phyloP scores from a whole-genome alignment of 2,888 invertebrate species.

The Polyommatus icarus region DNA sequence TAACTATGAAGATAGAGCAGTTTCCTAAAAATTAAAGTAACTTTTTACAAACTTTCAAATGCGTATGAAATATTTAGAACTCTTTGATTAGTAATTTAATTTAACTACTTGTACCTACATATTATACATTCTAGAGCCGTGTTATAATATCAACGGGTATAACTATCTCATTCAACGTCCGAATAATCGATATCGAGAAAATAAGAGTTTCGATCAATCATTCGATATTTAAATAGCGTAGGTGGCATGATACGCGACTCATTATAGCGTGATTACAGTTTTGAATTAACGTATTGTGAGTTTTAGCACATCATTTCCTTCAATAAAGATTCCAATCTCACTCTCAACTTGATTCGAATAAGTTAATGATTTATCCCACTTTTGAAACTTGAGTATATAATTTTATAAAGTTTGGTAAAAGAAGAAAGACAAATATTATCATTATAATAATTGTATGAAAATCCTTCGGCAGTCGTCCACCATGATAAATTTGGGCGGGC shows the following conservation, averaged over 20 bases:
- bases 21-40: background rate
- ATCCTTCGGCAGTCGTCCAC: no score
- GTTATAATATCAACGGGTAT: conserved; percentile 8
- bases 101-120: background rate
- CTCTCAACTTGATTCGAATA: background rate
- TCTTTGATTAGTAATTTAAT: no score
- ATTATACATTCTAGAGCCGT: background rate
- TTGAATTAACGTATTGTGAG: background rate
- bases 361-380: background rate
- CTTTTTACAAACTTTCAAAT: background rate
- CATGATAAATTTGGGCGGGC: no score
- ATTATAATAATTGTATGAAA: no score
- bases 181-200: conserved; percentile 66
- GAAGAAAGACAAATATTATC: no score
- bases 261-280: conserved; percentile 30
- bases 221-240: conserved; percentile 68
- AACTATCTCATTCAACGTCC: conserved; percentile 56
- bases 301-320: conserved; percentile 9
- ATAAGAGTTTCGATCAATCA: conserved; percentile 76
- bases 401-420: no score
- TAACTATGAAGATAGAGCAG: background rate
- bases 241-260: conserved; percentile 53
- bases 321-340: background rate
- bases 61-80: no score
- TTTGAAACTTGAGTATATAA: no score